Base-by-base conservation (phyloP, 2,888 invertebrate species). In the Cepaea hortensis region DNA sequence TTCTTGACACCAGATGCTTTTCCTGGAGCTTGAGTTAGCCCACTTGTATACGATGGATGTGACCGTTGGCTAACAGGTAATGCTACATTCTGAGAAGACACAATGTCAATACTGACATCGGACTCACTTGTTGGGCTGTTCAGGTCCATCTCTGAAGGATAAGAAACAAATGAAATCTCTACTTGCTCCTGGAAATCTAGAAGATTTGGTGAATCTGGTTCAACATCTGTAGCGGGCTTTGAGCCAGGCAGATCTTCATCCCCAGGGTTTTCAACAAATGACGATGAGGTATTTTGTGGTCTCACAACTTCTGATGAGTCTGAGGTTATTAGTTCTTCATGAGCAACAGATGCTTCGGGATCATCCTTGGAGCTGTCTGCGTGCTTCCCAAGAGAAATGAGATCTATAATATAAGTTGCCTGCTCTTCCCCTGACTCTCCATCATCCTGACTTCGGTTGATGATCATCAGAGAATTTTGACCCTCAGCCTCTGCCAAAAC, bases 401-500 rank as follows among this genome's bases (percentile, higher is more conserved):
- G 80, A 46, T 82, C 81, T 50, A 86, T 86, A 23, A 86, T 81
- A 20, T 86, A 86, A 18, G 86, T 81, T 50, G 87, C 79, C 62
- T 35, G 79, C 48, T 72, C 77, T 5, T 81, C 65, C 20, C 50
- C 35, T 18, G 76, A 62, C 62, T 50, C 68, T 9, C 46, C 77
- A 50, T 35, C 61, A 84, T 86, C 81, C 9, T 72, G 61, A 46
- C n/a, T 48, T 3, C 76, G 18, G 23, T 82, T 75, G 48, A 80
- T 50, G 7, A 85, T 85, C 73, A 85, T 81, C 23, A 83, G 46
- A 20, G 86, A 86, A 55, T 87, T 70, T 62, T 87, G 77, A 3
- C 75, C 73, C 18, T 68, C 84, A 76, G 62, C 46, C n/a, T 81
- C 50, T 4, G 48, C 76, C 23, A 87, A 62, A 9, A 76, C 81